Evolutionary conservation across 2,113 vertebrate genomes (phyloP).

Genomic region (Ariopsis seemanni): DNA sequence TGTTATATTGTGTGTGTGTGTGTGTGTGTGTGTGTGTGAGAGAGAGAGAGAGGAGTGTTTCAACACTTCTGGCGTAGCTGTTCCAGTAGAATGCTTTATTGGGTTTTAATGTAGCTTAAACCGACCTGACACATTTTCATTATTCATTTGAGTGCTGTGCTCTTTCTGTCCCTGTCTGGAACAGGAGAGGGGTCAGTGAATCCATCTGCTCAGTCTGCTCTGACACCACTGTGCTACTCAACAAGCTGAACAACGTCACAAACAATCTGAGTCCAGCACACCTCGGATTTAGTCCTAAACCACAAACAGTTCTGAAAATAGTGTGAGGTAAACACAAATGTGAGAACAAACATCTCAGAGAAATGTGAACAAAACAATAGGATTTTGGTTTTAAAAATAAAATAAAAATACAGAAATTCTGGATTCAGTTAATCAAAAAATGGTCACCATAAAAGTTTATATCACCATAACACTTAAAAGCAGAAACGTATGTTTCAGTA

Average conservation of each 20-base stretch:
- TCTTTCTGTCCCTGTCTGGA: conserved; percentile 33
- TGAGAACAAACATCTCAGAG: conserved; percentile 7
- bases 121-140: conserved; percentile 41
- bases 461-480: too few relatives aligned
- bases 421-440: background rate
- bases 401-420: background rate
- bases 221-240: conserved; percentile 4
- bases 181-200: background rate
- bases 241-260: conserved; percentile 6
- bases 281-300: background rate
- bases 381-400: background rate
- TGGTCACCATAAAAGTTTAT: background rate
- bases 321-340: conserved; percentile 1
- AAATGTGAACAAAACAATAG: background rate
- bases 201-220: conserved; percentile 5
- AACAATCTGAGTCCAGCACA: conserved; percentile 1
- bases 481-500: too few relatives aligned
- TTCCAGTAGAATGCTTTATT: conserved; percentile 21
- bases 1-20: background rate
- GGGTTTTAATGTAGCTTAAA: conserved; percentile 12
- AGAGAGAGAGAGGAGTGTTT: background rate
- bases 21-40: background rate
- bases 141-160: conserved; percentile 35
- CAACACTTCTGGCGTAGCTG: background rate
- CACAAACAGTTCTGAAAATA: conserved; percentile 12